Evolutionary conservation across 2,797 vertebrate genomes (phyloP).

Genomic region (Tenualosa thibaudeaui): DNA sequence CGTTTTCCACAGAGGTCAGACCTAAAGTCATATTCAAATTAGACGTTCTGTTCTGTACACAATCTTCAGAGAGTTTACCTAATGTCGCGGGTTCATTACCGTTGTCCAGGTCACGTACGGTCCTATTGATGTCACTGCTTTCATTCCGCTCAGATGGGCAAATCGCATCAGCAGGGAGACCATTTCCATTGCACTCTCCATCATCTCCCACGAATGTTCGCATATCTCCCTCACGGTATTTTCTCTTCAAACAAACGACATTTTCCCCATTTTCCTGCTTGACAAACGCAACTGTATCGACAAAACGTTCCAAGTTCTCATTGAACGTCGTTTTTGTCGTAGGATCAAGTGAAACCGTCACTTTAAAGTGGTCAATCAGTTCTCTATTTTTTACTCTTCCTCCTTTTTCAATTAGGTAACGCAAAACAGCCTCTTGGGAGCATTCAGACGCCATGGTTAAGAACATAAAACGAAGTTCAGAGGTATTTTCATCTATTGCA

Average conservation of each 20-base stretch:
- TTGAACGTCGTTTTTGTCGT: constrained; percentile 65
- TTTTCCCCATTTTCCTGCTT: constrained; percentile 79
- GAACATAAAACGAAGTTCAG: not conserved
- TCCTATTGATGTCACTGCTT: not conserved
- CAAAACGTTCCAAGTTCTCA: constrained; percentile 75
- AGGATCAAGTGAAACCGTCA: constrained; percentile 60
- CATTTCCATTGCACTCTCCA: constrained; percentile 62
- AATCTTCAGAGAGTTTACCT: not conserved
- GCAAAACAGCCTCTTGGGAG: constrained; percentile 75
- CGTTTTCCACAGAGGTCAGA: not conserved
- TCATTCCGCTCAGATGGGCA: constrained; percentile 24
- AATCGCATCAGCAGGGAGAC: constrained; percentile 11
- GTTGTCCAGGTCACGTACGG: not conserved
- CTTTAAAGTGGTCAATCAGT: constrained; percentile 85
- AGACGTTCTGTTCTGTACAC: not conserved
- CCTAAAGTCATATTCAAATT: not conserved
- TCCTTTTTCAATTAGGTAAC: constrained; percentile 80
- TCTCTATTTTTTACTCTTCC: constrained; percentile 84
- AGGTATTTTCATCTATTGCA: constrained; percentile 21
- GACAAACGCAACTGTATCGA: constrained; percentile 81
- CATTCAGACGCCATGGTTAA: constrained; percentile 73
- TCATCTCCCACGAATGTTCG: constrained; percentile 51
- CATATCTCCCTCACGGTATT: constrained; percentile 61
- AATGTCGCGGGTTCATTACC: not conserved
- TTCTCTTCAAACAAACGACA: constrained; percentile 81